Percentiles rank a stretch among this genome's conserved stretches.
These are phyloP conservation scores for Otocyon megalotis DNA, from an alignment of 2,113 vertebrate species.

Conservation along the genomic window DNA sequence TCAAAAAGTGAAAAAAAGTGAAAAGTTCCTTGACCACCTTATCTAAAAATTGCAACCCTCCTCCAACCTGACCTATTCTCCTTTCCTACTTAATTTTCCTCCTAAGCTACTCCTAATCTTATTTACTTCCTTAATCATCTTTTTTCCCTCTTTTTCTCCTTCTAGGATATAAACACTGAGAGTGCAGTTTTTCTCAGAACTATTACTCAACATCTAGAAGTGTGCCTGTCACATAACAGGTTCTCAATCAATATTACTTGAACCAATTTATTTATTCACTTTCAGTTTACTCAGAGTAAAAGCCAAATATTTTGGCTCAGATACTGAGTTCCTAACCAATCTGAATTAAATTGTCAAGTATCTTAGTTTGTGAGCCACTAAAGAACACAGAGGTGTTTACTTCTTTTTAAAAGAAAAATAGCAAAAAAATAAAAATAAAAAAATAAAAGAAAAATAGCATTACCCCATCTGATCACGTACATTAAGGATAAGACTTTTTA, in stretches of 20 bases:
- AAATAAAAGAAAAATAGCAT: neutral
- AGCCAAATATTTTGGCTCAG: neutral
- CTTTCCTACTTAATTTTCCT: neutral
- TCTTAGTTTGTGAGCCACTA: neutral
- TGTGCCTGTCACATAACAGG: neutral
- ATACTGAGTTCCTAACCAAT: neutral
- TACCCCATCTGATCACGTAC: neutral
- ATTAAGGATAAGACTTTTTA: neutral
- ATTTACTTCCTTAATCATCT: neutral
- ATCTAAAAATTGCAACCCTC: neutral
- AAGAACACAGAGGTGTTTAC: neutral
- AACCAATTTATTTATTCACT: neutral
- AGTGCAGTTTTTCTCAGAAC: neutral
- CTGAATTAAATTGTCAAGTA: constrained; percentile 26
- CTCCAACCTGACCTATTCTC: neutral
- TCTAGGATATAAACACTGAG: neutral
- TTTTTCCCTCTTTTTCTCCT: neutral
- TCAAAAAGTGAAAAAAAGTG: neutral
- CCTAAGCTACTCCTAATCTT: neutral
- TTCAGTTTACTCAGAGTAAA: neutral
- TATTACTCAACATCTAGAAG: neutral
- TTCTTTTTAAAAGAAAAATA: neutral
- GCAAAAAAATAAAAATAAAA: no score
- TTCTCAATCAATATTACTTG: neutral
- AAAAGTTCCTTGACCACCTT: neutral